Base-by-base conservation (phyloP, 1,140 invertebrate genomes). In the Tetraneura akinire region DNA sequence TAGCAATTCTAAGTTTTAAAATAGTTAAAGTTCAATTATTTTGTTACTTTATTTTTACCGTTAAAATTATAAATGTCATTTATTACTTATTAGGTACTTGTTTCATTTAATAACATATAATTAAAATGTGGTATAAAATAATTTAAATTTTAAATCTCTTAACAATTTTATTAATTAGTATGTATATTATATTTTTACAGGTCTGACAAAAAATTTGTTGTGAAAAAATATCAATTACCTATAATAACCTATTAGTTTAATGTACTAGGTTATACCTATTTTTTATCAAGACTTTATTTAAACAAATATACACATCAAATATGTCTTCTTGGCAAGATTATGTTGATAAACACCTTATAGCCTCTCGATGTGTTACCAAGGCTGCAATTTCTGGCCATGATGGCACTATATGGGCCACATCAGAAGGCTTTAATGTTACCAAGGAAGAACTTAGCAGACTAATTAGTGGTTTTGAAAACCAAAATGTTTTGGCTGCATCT, bases 331-430 rank as follows among this genome's bases (percentile, higher is more conserved):
- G 95, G 95, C 94, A 97, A 92, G 94, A 96, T 91, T 97, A 97
- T 90, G 94, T 97, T 86, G 95, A 96, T 89, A 96, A 96, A 90
- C 95, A 97, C 89, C 92, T 97, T 89, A 90, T 96, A 88, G 94
- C 94, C 85, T 95, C 94, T 85, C 91, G 91, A 88, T 95, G 93
- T 91, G 93, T 96, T 84, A 93, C 91, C 87, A 95, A 95, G 90
- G 95, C 95, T 83, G 94, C 93, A 83, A 97, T 97, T 86, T 94
- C 93, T 85, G 95, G 95, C 87, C 93, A 95, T 88, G 95, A 97
- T 87, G 95, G 95, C 86, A 94, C 94, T 88, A 89, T 96, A 85
- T 97, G 95, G 95, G 95, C 95, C 81, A 95, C 94, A 90, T 95
- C 93, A 53, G 94, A 94, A 82, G 92, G 91, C 86, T 96, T 96